Evolutionary conservation across 1,140 invertebrate species (phyloP).

Genomic region (Aphaenogaster floridana): DNA sequence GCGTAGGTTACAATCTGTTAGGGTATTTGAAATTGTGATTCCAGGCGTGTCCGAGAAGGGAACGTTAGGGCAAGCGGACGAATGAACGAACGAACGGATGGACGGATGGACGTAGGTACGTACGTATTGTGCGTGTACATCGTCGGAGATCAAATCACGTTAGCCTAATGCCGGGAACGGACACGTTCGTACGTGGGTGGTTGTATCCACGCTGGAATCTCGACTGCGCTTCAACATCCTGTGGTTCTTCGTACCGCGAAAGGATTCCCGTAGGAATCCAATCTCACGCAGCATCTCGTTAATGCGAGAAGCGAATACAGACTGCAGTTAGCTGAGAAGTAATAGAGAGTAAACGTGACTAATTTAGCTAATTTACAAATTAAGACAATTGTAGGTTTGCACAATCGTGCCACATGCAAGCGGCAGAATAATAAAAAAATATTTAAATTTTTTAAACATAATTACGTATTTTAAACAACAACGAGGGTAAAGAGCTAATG

Average conservation of each 20-base stretch:
- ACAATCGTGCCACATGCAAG: neutral
- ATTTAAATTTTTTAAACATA: neutral
- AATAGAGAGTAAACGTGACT: neutral
- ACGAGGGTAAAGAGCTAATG: too few species aligned
- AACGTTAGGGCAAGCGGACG: conserved; percentile 68
- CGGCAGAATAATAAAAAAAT: neutral
- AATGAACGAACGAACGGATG: conserved; percentile 47
- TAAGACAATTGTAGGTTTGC: neutral
- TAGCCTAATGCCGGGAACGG: conserved; percentile 72
- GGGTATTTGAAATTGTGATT: conserved; percentile 81
- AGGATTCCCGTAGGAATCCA: conserved; percentile 17
- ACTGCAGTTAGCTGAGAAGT: neutral
- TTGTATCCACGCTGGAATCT: conserved; percentile 80
- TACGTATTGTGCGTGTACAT: conserved; percentile 66
- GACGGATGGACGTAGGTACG: conserved; percentile 70
- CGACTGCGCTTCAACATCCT: conserved; percentile 71
- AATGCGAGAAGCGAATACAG: neutral
- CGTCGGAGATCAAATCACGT: conserved; percentile 69
- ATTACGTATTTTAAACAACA: neutral
- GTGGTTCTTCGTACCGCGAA: conserved; percentile 32
- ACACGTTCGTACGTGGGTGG: conserved; percentile 75
- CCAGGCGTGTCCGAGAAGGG: conserved; percentile 79
- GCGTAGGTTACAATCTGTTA: conserved; percentile 57
- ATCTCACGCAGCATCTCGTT: conserved; percentile 10
- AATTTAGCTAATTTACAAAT: conserved; percentile 6